Percentiles rank a stretch among this genome's conserved stretches.
Conservation (phyloP, 2,888 invertebrate species). For the Rotaria socialis region DNA sequence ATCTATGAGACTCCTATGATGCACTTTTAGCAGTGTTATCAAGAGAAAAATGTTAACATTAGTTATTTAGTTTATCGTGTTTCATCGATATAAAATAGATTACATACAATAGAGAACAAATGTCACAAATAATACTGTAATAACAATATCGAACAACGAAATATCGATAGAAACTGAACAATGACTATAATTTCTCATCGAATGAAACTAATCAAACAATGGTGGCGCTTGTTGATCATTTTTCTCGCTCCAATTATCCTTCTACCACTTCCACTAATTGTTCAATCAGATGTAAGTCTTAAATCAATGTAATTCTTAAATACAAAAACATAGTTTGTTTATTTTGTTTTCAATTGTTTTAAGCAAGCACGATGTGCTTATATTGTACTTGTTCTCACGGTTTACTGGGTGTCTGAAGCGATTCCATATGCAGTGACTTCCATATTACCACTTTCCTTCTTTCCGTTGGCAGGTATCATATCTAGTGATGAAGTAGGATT, state of each 20-base stretch:
- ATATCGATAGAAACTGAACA: too few species aligned
- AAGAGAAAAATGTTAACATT: too few species aligned
- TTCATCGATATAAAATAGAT: too few species aligned
- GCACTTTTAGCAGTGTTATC: too few species aligned
- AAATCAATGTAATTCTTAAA: background rate
- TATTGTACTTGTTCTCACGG: background rate
- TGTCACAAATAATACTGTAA: too few species aligned
- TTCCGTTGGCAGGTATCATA: constrained; percentile 1
- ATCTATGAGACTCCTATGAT: too few species aligned
- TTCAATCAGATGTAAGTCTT: background rate
- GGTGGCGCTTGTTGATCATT: background rate
- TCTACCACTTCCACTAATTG: background rate
- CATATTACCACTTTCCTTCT: background rate
- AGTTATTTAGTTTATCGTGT: too few species aligned
- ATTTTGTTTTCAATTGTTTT: background rate
- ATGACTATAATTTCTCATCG: background rate
- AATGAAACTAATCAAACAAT: background rate
- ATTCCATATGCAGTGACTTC: constrained; percentile 7
- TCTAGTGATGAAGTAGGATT: background rate
- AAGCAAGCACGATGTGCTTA: constrained; percentile 14
- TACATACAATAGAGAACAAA: too few species aligned
- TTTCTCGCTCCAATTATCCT: background rate
- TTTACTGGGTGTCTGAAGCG: constrained; percentile 22
- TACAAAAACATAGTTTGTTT: background rate
- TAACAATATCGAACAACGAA: too few species aligned